Conservation (phyloP, 2,888 invertebrate species). For the Tetragonisca angustula region DNA sequence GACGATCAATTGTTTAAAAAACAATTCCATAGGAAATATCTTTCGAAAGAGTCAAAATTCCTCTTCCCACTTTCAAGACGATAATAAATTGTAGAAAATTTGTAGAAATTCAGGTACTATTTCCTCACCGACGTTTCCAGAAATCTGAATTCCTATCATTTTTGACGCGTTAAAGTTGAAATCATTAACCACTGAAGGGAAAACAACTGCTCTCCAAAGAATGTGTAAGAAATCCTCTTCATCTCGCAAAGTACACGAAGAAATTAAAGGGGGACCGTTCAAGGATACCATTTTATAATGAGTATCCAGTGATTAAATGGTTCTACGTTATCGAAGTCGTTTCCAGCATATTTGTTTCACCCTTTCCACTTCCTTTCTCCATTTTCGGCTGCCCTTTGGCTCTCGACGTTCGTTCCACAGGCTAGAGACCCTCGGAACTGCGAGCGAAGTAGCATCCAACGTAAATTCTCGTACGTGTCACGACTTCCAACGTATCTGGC, state of each 20-base stretch:
- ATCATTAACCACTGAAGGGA: no score
- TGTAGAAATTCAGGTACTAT: background rate
- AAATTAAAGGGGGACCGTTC: background rate
- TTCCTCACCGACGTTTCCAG: no score
- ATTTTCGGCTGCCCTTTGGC: background rate
- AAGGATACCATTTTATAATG: conserved; percentile 1
- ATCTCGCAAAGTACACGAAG: background rate
- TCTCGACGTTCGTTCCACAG: background rate
- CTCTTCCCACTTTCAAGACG: no score
- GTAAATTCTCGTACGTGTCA: background rate
- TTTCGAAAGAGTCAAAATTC: background rate
- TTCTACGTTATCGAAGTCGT: background rate
- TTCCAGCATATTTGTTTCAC: conserved; percentile 2
- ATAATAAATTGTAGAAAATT: no score
- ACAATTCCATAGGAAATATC: background rate
- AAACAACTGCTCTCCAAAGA: background rate
- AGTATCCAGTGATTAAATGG: background rate
- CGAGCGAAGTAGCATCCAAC: background rate
- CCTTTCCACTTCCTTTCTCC: background rate
- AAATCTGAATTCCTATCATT: no score
- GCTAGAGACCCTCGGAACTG: background rate
- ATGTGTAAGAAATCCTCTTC: background rate
- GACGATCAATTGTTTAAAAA: background rate
- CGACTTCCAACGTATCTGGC: background rate
- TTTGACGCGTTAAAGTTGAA: no score